Evolutionary conservation across 2,888 invertebrate genomes (phyloP), one percentile per base, ranked within the genome.

Genomic region (Diaprepes abbreviatus): DNA sequence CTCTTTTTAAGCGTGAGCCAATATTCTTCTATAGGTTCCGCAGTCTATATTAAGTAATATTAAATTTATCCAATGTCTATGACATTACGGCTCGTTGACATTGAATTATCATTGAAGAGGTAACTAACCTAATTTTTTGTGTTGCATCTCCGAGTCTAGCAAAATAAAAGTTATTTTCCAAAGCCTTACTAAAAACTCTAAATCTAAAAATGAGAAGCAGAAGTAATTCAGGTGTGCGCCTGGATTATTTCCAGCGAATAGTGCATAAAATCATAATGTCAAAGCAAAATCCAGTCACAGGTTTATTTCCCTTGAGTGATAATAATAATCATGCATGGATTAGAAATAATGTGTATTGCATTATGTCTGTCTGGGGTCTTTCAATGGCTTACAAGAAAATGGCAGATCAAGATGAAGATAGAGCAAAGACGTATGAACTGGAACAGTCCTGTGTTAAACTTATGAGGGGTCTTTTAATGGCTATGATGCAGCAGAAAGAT

Each of bases 321-420:
- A 90, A 91, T 3, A 94, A 94, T 82, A 90, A 93, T 67, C 98
- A 99, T 86, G 98, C 98, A 0, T 99, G 99, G 99, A 95, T 99
- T 73, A 89, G 99, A 52, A 99, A 99, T 84, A 99, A 99, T 86
- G 91, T 98, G 1, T 99, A 99, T 83, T 96, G 96, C 74, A 96
- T 97, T 77, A 86, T 98, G 79, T 95, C 97, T 9, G 96, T 99
- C 24, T 99, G 99, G 99, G 98, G 97, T 0, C 87, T 99, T 10
- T 95, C 98, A 0, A 94, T 99, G 93, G 96, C 98, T 0, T 99
- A 98, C 83, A 97, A 97, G 83, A 99, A 99, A 86, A 97, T 96
- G 81, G 97, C 98, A 0, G 98, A 99, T 84, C 94, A 97, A 82
- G 99, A 99, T 86, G 98, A 99, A 86, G 98, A 99, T 83, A 88